phyloP scores from a whole-genome alignment of 2,888 invertebrate genomes.

The Lithophane semibrunnea region DNA sequence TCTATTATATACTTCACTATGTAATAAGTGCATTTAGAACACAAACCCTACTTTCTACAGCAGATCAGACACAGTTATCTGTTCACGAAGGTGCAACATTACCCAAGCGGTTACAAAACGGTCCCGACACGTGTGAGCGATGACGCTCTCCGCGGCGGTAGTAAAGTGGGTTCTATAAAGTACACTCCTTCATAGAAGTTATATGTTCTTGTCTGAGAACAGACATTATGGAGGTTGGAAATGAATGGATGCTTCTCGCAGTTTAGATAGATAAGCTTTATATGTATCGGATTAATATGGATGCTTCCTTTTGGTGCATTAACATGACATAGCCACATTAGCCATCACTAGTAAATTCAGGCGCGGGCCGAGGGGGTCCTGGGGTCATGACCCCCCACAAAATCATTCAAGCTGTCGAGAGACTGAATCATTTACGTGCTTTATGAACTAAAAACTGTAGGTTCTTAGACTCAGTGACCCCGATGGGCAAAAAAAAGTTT shows the following conservation, averaged over 20 bases:
- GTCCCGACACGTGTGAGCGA: slow-evolving; percentile 47
- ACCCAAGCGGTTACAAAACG: slow-evolving; percentile 51
- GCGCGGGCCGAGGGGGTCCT: no score
- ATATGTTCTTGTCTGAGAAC: slow-evolving; percentile 22
- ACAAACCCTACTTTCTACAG: not conserved
- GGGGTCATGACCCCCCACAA: no score
- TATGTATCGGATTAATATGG: slow-evolving; percentile 9
- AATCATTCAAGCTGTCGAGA: no score
- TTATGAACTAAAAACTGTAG: no score
- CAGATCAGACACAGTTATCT: slow-evolving; percentile 38
- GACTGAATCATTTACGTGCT: no score
- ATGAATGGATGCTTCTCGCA: slow-evolving; percentile 3
- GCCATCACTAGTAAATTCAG: not conserved
- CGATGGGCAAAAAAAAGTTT: no score
- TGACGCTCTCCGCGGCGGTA: slow-evolving; percentile 29
- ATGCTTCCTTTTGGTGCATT: not conserved
- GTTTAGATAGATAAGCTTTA: not conserved
- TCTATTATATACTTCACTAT: not conserved
- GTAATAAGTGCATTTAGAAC: slow-evolving; percentile 13
- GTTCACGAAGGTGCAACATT: slow-evolving; percentile 51
- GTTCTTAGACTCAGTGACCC: no score
- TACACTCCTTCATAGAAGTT: slow-evolving; percentile 16
- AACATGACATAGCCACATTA: not conserved
- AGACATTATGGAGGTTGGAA: not conserved
- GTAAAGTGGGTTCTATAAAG: slow-evolving; percentile 25